A percentile compares a stretch with the other conserved stretches of the same genome.
Evolutionary conservation across 2,888 invertebrate species (phyloP).

Genomic region (Clivina fossor): DNA sequence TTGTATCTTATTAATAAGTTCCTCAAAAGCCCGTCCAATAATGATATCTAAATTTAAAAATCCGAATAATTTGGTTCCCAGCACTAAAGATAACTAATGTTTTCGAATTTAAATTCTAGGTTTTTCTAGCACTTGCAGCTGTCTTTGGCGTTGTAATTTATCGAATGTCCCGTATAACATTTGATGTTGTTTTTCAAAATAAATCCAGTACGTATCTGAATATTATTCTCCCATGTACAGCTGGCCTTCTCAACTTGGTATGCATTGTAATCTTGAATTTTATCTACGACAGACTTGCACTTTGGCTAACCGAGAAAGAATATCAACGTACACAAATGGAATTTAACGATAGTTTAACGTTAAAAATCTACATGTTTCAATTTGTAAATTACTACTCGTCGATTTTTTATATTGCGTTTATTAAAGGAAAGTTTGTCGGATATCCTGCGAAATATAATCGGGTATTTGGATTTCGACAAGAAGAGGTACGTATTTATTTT

Average conservation of each 20-base stretch:
- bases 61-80: too few species aligned
- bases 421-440: constrained; percentile 77
- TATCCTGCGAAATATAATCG: constrained; percentile 76
- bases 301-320: constrained; percentile 72
- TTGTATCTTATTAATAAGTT: too few species aligned
- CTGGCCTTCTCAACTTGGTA: constrained; percentile 74
- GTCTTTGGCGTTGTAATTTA: constrained; percentile 78
- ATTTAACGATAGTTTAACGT: constrained; percentile 81
- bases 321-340: constrained; percentile 79
- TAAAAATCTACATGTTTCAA: constrained; percentile 85
- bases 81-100: too few species aligned
- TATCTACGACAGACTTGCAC: constrained; percentile 66
- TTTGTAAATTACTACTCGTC: constrained; percentile 89
- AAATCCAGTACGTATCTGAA: constrained; percentile 60
- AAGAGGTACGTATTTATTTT: constrained; percentile 59
- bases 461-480: constrained; percentile 69
- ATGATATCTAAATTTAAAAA: too few species aligned
- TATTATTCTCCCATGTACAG: constrained; percentile 72
- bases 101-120: too few species aligned
- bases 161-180: constrained; percentile 66
- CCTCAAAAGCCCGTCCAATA: too few species aligned
- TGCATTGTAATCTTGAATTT: constrained; percentile 76
- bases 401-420: constrained; percentile 81
- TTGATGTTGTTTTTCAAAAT: constrained; percentile 58
- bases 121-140: constrained; percentile 69